Evolutionary conservation across 2,888 invertebrate species (phyloP).

Genomic region (Pseudococcus longispinus): DNA sequence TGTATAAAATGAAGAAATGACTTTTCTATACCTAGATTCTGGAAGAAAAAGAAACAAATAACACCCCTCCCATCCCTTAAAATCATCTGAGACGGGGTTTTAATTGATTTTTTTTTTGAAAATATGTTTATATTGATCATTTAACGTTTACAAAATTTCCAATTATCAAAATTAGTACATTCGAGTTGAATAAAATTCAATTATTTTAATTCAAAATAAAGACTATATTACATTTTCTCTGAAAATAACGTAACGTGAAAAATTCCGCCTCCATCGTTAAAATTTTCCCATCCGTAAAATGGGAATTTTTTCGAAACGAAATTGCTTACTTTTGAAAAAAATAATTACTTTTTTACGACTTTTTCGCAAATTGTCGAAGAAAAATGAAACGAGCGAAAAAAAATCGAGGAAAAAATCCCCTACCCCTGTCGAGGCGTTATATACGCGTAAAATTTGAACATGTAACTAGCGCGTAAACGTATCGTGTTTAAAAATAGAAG

Average conservation of each 20-base stretch:
- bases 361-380: neutral
- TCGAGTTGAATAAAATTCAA: neutral
- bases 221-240: neutral
- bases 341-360: conserved; percentile 10
- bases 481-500: neutral
- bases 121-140: no score
- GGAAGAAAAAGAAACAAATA: no score
- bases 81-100: no score
- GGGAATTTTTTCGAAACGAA: neutral
- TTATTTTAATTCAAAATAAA: neutral
- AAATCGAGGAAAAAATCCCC: neutral
- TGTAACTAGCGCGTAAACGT: neutral
- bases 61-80: no score
- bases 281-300: neutral
- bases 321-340: neutral
- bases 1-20: no score
- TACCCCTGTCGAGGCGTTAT: neutral
- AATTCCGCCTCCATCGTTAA: neutral
- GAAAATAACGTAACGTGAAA: neutral
- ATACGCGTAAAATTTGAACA: neutral
- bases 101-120: no score
- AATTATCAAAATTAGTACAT: no score
- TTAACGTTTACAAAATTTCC: no score
- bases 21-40: no score
- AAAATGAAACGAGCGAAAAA: neutral